Evolutionary conservation across 2,888 invertebrate species (phyloP).

Genomic region (Drosophila mettleri): DNA sequence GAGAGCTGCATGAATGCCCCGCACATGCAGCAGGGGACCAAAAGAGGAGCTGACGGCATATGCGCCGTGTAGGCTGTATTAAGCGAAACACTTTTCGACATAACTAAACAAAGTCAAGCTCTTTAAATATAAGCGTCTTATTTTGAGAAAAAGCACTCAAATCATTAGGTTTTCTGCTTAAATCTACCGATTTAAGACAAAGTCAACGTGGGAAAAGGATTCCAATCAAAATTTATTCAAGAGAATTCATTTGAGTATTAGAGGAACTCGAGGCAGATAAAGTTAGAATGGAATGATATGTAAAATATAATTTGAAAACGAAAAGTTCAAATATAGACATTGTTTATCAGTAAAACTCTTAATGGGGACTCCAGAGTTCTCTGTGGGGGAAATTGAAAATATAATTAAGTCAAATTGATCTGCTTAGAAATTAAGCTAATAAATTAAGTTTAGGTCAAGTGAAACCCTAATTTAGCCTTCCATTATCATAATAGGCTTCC

Average conservation of each 20-base stretch:
- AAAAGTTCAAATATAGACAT: too few species aligned
- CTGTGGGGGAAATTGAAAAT: background rate
- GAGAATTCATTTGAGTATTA: too few species aligned
- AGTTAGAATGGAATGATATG: too few species aligned
- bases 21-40: slow-evolving; percentile 12
- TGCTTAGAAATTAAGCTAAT: background rate
- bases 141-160: background rate
- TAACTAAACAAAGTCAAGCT: background rate
- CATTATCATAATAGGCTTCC: background rate
- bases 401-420: background rate
- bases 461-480: too few species aligned
- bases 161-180: background rate
- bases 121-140: background rate
- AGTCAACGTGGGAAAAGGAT: background rate
- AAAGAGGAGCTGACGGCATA: background rate
- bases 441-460: background rate
- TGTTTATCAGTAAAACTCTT: too few species aligned
- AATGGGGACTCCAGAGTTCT: too few species aligned
- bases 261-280: too few species aligned
- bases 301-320: too few species aligned
- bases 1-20: slow-evolving; percentile 38
- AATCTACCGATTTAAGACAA: too few species aligned
- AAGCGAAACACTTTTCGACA: slow-evolving; percentile 1
- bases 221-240: background rate
- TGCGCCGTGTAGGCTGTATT: background rate